A percentile compares a stretch with the other conserved stretches of the same genome.
Evolutionary conservation across 2,113 vertebrate species (phyloP).

Genomic region (Felis chaus): DNA sequence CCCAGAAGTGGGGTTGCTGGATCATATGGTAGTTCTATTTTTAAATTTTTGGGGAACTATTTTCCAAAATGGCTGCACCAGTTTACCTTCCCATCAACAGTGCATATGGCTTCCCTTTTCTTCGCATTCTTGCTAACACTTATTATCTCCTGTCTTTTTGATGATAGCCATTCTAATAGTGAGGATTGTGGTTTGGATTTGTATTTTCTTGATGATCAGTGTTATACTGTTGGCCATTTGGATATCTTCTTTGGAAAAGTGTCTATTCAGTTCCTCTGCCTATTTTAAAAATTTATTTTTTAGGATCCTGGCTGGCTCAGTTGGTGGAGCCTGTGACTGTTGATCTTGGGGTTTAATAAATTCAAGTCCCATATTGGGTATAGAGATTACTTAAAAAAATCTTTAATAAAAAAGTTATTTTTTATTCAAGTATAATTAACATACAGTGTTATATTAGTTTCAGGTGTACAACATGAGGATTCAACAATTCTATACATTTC

Average conservation of each 20-base stretch:
- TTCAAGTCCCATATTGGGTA: no score
- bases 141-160: neutral
- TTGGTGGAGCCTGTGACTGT: no score
- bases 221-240: neutral
- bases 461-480: neutral
- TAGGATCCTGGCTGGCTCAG: no score
- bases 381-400: no score
- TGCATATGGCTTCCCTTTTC: neutral
- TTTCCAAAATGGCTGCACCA: neutral
- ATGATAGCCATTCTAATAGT: neutral
- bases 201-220: neutral
- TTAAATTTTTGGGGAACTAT: neutral
- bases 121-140: neutral
- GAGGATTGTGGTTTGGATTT: neutral
- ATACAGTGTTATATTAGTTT: neutral
- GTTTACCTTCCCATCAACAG: neutral
- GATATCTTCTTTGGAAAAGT: neutral
- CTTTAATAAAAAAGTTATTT: neutral
- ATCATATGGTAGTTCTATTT: neutral
- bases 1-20: neutral
- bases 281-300: neutral
- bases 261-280: neutral
- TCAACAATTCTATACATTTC: neutral
- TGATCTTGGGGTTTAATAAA: no score
- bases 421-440: neutral